Evolutionary conservation across 1,140 invertebrate species (phyloP), one percentile per base, ranked within the genome.

Genomic region (Chironomus striatipennis): DNA sequence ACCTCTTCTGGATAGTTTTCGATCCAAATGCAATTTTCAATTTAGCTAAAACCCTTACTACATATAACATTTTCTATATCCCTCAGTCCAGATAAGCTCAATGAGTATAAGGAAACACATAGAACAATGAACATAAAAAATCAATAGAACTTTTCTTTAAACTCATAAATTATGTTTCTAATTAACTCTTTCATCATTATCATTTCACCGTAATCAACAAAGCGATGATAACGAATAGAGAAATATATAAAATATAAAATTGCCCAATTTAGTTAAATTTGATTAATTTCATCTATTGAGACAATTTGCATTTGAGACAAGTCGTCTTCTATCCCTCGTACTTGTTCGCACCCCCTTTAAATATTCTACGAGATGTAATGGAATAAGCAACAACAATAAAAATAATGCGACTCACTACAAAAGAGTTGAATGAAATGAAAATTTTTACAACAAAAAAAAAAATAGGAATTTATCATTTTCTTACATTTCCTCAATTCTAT

Each of bases 391-490:
- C 24, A 34, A 34, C 24, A 34, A 34, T 34, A 2, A 1, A 34
- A 34, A 34, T n/a, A n/a, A n/a, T n/a, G n/a, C n/a, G n/a, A n/a
- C 42, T 43, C 6, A 15, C 47, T n/a, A 21, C 65, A 18, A 70
- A 70, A 70, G 17, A 70, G 20, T 70, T 21, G 18, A 57, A 10
- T 57, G 47, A 57, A 57, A 10, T 12, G n/a, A 57, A n/a, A 10
- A 57, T 10, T 57, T 57, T 57, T n/a, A n/a, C n/a, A n/a, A n/a
- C n/a, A n/a, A n/a, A n/a, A n/a, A 4, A 18, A 17, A 67, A 67
- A 67, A 67, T n/a, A 67, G 20, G 20, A 70, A 70, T 70, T 70
- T 70, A 70, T 70, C 65, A 70, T 70, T 70, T 70, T 67, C 64
- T 67, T 65, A 65, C 57, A 65, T 65, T 65, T 67, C 64, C 64